Evolutionary conservation across 2,797 vertebrate species (phyloP).

Genomic region (Spinibarbus caldwelli): DNA sequence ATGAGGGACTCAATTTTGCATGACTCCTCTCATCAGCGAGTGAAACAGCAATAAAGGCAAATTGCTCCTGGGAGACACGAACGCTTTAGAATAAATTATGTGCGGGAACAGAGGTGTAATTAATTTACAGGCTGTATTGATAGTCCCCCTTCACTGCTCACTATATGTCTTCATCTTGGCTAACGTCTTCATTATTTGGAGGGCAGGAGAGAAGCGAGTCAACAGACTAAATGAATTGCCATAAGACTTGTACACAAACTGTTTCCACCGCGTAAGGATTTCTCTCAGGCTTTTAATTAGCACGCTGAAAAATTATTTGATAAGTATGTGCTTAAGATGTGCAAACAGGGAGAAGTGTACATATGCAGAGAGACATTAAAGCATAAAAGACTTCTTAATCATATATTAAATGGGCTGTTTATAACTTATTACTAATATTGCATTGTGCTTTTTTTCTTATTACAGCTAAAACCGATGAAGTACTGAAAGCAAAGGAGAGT

Average conservation of each 20-base stretch:
- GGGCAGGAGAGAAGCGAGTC: slow-evolving; percentile 66
- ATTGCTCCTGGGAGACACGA: slow-evolving; percentile 96
- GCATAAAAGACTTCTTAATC: not conserved
- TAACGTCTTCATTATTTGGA: slow-evolving; percentile 93
- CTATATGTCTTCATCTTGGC: slow-evolving; percentile 98
- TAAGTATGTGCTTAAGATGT: slow-evolving; percentile 52
- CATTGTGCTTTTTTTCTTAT: slow-evolving; percentile 48
- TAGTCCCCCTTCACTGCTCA: slow-evolving; percentile 96
- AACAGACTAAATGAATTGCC: slow-evolving; percentile 73
- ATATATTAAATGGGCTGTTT: slow-evolving; percentile 1
- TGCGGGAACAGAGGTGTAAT: slow-evolving; percentile 98
- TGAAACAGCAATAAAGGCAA: slow-evolving; percentile 97
- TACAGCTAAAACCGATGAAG: slow-evolving; percentile 93
- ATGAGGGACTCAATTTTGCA: slow-evolving; percentile 96
- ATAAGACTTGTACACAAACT: slow-evolving; percentile 75
- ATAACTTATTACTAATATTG: not conserved
- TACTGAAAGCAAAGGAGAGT: slow-evolving; percentile 89
- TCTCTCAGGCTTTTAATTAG: slow-evolving; percentile 82
- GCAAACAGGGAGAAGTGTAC: slow-evolving; percentile 7
- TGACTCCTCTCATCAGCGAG: slow-evolving; percentile 95
- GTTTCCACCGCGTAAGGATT: slow-evolving; percentile 73
- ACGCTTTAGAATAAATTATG: slow-evolving; percentile 97
- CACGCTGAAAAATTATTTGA: slow-evolving; percentile 68
- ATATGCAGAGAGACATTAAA: not conserved
- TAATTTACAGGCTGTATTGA: slow-evolving; percentile 99